Percentiles rank a stretch among this genome's conserved stretches.
phyloP scores from a whole-genome alignment of 2,888 invertebrate genomes.

The Oscheius myriophilus region DNA sequence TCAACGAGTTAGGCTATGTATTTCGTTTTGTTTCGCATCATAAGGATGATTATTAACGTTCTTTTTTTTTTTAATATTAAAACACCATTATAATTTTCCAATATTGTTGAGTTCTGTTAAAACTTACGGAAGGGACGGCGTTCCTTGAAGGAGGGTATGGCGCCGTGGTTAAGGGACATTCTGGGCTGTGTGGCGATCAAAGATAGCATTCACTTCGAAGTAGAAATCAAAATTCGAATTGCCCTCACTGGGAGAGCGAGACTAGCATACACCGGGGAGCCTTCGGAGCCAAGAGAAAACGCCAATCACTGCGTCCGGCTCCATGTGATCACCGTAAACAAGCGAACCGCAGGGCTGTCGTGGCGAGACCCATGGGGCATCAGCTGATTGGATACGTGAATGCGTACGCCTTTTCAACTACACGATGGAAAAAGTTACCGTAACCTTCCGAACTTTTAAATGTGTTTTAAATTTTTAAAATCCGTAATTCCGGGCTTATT shows the following conservation, averaged over 20 bases:
- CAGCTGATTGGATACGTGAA: slow-evolving; percentile 32
- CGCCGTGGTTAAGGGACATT: slow-evolving; percentile 47
- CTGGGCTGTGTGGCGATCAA: slow-evolving; percentile 3
- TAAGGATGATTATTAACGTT: no score
- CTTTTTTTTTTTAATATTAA: no score
- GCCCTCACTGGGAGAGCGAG: not conserved
- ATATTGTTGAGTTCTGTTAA: not conserved
- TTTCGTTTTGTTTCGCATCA: no score
- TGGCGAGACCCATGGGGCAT: slow-evolving; percentile 12
- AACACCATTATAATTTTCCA: no score
- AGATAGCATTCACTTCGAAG: slow-evolving; percentile 17
- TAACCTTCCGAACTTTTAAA: no score
- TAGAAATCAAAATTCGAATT: no score
- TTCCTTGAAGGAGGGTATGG: slow-evolving; percentile 69
- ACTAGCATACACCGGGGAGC: slow-evolving; percentile 13
- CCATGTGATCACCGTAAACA: slow-evolving; percentile 32
- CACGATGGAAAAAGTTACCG: no score
- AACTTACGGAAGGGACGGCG: slow-evolving; percentile 69
- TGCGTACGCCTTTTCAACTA: slow-evolving; percentile 13
- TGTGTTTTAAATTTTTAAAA: no score
- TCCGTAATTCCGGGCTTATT: no score
- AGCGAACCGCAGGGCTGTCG: slow-evolving; percentile 19
- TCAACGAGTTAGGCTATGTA: no score
- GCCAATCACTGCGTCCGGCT: slow-evolving; percentile 2
- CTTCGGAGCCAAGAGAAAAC: slow-evolving; percentile 9